Base-by-base conservation (phyloP, 2,113 vertebrate genomes). In the Sclerurus mexicanus region DNA sequence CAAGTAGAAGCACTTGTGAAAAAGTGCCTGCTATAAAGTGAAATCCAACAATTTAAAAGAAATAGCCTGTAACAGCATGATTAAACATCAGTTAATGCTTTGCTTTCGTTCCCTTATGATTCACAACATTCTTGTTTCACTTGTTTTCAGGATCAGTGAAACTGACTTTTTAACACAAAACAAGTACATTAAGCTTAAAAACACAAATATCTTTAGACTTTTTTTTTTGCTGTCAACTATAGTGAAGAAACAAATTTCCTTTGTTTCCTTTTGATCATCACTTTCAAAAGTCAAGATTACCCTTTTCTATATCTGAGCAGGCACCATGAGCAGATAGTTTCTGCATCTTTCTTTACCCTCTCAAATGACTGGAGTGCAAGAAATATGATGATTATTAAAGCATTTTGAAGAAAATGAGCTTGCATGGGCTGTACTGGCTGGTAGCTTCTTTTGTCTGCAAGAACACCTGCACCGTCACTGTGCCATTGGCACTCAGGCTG, bases 91-190 rank as follows among this genome's bases (percentile, higher is more conserved):
- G 25, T 8, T 75, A 39, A 14, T 24, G 60, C 60, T 74, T 74
- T 55, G n/a, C 33, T 85, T 67, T 72, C 40, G 12, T 49, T 47
- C 52, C 18, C 14, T 72, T 21, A 28, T 13, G 22, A 44, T 37
- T 67, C 60, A 68, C 30, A 84, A 87, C 12, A 33, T 30, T 35
- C 17, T 24, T 44, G 11, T 89, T 77, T 80, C 47, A 25, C 12
- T 94, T 81, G 39, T 56, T 89, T 83, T 89, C n/a, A 75, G 64
- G 35, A 85, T 55, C 21, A 44, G 21, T 28, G 16, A 74, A 74
- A 80, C 0, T 49, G 35, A 55, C n/a, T 39, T 92, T 56, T 13
- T 66, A 74, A 74, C 4, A 13, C 18, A 69, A 88, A 93, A 25
- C 8, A 42, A 73, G 17, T 40, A 50, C 87, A 85, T 77, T 35